Evolutionary conservation across 1,140 invertebrate species (phyloP).

Genomic region (Agrilus planipennis): DNA sequence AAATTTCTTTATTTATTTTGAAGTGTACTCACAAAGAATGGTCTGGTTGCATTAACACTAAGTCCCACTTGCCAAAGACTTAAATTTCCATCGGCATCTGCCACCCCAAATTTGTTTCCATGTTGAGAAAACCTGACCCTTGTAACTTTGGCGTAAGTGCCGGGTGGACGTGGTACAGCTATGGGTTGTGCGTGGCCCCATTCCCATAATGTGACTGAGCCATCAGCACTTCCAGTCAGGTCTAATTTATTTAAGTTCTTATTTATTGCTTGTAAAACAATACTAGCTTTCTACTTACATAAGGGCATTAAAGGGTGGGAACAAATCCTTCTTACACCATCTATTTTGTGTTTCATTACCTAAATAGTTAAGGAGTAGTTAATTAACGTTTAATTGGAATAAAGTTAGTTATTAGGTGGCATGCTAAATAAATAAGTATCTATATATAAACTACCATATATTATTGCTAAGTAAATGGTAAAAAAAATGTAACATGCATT

Average conservation of each 20-base stretch:
- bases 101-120: slow-evolving; percentile 96
- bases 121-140: slow-evolving; percentile 89
- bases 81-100: slow-evolving; percentile 82
- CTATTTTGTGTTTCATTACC: slow-evolving; percentile 78
- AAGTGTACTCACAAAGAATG: slow-evolving; percentile 84
- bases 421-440: too few species aligned
- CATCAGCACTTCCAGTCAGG: slow-evolving; percentile 92
- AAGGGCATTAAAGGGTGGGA: slow-evolving; percentile 89
- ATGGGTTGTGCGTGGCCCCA: slow-evolving; percentile 90
- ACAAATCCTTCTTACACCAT: slow-evolving; percentile 89
- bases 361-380: too few species aligned
- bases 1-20: not conserved
- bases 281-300: slow-evolving; percentile 71
- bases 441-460: too few species aligned
- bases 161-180: slow-evolving; percentile 76
- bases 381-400: too few species aligned
- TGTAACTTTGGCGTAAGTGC: slow-evolving; percentile 88
- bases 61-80: slow-evolving; percentile 90
- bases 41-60: slow-evolving; percentile 66
- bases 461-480: too few species aligned
- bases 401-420: too few species aligned
- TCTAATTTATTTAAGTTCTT: slow-evolving; percentile 45
- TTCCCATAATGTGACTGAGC: slow-evolving; percentile 95
- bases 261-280: not conserved
- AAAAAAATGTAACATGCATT: too few species aligned